These are phyloP conservation scores for Quadriops clusia DNA, from an alignment of 2,888 invertebrate species.

Conservation along the genomic window DNA sequence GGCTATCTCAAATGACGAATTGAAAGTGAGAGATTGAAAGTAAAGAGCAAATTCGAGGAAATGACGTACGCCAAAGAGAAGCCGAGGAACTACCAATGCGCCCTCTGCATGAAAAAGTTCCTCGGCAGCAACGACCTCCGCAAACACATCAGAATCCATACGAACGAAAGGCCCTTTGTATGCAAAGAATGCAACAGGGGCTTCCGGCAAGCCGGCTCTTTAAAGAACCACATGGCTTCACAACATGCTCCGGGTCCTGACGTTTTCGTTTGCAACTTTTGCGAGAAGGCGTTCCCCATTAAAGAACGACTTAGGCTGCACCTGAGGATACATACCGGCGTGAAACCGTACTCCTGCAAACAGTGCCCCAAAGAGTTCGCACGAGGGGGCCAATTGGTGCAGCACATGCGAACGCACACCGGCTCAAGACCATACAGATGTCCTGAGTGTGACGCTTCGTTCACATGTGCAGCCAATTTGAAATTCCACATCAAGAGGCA, in stretches of 20 bases:
- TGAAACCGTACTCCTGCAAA: slow-evolving; percentile 53
- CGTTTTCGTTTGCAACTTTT: slow-evolving; percentile 58
- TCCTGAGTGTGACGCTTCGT: slow-evolving; percentile 56
- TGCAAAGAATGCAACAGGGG: slow-evolving; percentile 51
- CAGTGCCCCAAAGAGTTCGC: slow-evolving; percentile 55
- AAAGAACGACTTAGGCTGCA: slow-evolving; percentile 66
- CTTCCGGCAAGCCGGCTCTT: slow-evolving; percentile 52
- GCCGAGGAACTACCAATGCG: slow-evolving; percentile 42
- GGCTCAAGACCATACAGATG: slow-evolving; percentile 62
- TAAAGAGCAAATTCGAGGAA: too few species aligned
- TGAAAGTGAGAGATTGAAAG: too few species aligned
- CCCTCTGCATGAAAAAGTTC: slow-evolving; percentile 52
- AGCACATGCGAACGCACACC: slow-evolving; percentile 65
- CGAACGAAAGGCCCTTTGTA: slow-evolving; percentile 48
- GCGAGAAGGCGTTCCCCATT: slow-evolving; percentile 62
- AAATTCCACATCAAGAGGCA: slow-evolving; percentile 57
- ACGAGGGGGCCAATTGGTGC: slow-evolving; percentile 60
- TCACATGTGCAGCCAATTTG: slow-evolving; percentile 53
- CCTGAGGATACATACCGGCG: slow-evolving; percentile 59
- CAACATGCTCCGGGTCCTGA: slow-evolving; percentile 40
- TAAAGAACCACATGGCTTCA: slow-evolving; percentile 51
- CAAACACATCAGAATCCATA: slow-evolving; percentile 55
- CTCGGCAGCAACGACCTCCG: slow-evolving; percentile 51
- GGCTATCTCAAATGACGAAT: too few species aligned
- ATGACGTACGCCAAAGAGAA: slow-evolving; percentile 41